Conservation (phyloP, 2,888 invertebrate species). For the Hermaeophaga mercurialis region DNA sequence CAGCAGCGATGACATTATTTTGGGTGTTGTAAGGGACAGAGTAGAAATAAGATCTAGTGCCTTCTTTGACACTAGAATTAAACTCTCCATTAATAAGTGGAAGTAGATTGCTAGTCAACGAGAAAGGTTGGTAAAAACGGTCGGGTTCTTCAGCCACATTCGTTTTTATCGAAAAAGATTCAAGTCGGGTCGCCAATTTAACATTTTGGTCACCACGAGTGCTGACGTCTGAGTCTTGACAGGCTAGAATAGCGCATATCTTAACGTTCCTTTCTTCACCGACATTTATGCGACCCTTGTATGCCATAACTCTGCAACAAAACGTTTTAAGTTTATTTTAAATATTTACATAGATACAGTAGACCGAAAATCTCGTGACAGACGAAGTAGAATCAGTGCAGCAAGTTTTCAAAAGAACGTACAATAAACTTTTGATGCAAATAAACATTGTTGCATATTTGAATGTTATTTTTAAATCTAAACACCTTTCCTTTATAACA, state of each 20-base stretch:
- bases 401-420: too few relatives aligned
- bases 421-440: too few relatives aligned
- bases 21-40: conserved; percentile 24
- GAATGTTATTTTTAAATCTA: too few relatives aligned
- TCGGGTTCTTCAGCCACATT: conserved; percentile 24
- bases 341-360: too few relatives aligned
- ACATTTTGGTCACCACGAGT: conserved; percentile 39
- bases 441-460: too few relatives aligned
- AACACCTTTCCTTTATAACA: too few relatives aligned
- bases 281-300: conserved; percentile 30
- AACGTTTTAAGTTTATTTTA: background rate
- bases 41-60: conserved; percentile 4
- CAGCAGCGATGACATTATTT: conserved; percentile 37
- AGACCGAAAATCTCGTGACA: too few relatives aligned
- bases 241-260: conserved; percentile 41
- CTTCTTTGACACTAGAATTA: conserved; percentile 25
- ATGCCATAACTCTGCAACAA: conserved; percentile 32
- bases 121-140: conserved; percentile 38
- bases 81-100: conserved; percentile 37
- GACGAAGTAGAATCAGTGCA: too few relatives aligned
- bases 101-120: conserved; percentile 36
- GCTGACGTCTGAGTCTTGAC: conserved; percentile 32
- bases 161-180: conserved; percentile 35
- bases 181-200: conserved; percentile 34
- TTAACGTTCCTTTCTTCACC: conserved; percentile 26